These are phyloP conservation scores for Drosophila neocordata DNA, from an alignment of 1,140 invertebrate species.

Conservation along the genomic window DNA sequence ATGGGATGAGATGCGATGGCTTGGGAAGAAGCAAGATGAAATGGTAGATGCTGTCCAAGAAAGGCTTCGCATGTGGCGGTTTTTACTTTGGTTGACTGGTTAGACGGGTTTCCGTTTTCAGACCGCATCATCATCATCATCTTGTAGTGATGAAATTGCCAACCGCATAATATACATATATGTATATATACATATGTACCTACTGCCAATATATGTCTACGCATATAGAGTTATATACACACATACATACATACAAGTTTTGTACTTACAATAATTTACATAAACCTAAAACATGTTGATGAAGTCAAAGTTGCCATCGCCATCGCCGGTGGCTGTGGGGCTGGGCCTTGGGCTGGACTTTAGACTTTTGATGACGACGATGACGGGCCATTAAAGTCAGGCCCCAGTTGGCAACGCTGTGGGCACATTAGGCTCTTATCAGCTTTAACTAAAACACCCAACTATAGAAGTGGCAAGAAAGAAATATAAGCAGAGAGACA, in stretches of 20 bases:
- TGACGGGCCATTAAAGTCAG: slow-evolving; percentile 8
- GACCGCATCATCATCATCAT: slow-evolving; percentile 26
- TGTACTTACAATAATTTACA: slow-evolving; percentile 24
- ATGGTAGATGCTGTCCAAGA: slow-evolving; percentile 15
- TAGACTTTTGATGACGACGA: slow-evolving; percentile 17
- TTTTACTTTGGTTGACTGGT: slow-evolving; percentile 20
- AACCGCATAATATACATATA: slow-evolving; percentile 1
- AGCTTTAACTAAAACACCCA: background rate
- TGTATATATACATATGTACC: background rate
- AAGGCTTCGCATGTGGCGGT: slow-evolving; percentile 25
- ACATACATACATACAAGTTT: background rate
- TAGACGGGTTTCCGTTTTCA: slow-evolving; percentile 44
- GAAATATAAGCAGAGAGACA: background rate
- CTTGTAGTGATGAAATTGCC: slow-evolving; percentile 7
- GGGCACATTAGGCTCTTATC: background rate
- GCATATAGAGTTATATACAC: too few species aligned
- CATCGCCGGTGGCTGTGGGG: too few species aligned
- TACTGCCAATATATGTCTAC: too few species aligned
- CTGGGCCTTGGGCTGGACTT: background rate
- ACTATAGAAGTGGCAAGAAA: background rate
- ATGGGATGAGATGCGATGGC: background rate
- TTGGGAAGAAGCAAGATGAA: background rate
- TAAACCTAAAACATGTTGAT: slow-evolving; percentile 23
- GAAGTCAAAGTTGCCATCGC: background rate
- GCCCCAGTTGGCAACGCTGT: slow-evolving; percentile 16